phyloP scores from a whole-genome alignment of 2,797 vertebrate genomes.

The Mormyrops attenuatus region DNA sequence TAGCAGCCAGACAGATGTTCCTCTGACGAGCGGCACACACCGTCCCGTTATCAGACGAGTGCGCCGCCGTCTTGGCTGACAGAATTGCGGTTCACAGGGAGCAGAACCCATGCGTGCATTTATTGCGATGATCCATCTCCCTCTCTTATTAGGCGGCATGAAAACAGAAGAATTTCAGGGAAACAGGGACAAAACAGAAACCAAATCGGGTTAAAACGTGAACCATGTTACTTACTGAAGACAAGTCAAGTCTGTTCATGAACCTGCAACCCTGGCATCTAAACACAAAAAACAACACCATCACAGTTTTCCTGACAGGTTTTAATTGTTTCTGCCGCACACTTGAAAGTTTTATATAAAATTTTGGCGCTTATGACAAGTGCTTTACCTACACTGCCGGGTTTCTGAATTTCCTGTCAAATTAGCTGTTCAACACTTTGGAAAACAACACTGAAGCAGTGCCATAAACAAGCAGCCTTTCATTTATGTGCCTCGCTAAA shows the following conservation, averaged over 20 bases:
- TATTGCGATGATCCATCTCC: not conserved
- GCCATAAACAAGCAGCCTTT: conserved; percentile 7
- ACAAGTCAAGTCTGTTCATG: not conserved
- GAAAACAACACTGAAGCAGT: not conserved
- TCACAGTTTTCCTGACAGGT: not conserved
- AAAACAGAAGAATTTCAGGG: not conserved
- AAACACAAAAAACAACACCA: not conserved
- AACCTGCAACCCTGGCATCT: not conserved
- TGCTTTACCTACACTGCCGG: not conserved
- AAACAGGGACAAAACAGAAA: not conserved
- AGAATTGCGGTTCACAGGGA: not conserved
- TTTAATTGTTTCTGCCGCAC: not conserved
- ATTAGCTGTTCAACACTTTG: conserved; percentile 11
- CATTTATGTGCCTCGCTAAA: conserved; percentile 6
- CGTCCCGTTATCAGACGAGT: not conserved
- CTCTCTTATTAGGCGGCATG: not conserved
- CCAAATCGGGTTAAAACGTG: not conserved
- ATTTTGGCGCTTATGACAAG: not conserved
- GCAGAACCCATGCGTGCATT: not conserved
- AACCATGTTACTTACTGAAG: not conserved
- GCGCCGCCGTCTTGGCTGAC: not conserved
- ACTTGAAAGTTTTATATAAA: not conserved
- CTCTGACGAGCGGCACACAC: not conserved
- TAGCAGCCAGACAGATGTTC: not conserved
- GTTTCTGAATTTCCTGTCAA: conserved; percentile 13